Percentiles rank a stretch among this genome's conserved stretches.
These are phyloP conservation scores for Corythornis cristatus DNA, from an alignment of 2,113 vertebrate species.

Conservation along the genomic window DNA sequence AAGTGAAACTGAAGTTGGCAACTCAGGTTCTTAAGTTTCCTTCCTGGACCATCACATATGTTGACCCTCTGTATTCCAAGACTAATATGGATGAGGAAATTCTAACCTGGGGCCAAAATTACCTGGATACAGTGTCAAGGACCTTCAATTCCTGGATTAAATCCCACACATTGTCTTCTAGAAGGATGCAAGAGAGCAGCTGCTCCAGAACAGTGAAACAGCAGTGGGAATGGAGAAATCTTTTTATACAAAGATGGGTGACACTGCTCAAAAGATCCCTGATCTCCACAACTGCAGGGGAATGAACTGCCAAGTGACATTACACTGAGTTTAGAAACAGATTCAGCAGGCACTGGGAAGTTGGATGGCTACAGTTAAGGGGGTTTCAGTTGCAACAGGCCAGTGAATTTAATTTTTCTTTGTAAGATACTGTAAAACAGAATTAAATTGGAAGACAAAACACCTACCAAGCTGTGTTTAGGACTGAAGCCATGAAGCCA, in stretches of 20 bases:
- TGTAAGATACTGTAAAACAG: not conserved
- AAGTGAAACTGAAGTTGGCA: not conserved
- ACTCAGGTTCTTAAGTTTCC: not conserved
- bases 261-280: not conserved
- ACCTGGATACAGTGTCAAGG: not conserved
- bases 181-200: not conserved
- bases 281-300: not conserved
- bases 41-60: not conserved
- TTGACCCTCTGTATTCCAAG: not conserved
- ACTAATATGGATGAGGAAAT: not conserved
- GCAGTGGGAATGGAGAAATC: not conserved
- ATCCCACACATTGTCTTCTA: not conserved
- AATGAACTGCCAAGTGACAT: not conserved
- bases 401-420: not conserved
- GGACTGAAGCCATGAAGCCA: not conserved
- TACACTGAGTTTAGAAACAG: not conserved
- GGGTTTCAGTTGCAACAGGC: not conserved
- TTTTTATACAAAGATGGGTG: rapidly evolving
- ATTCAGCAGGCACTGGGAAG: not conserved
- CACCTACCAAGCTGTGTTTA: not conserved
- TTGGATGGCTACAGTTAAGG: not conserved
- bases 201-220: not conserved
- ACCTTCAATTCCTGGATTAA: not conserved
- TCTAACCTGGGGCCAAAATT: not conserved
- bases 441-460: not conserved